Evolutionary conservation across 2,113 vertebrate genomes (phyloP).

Genomic region (Neodontobutis hainanensis): DNA sequence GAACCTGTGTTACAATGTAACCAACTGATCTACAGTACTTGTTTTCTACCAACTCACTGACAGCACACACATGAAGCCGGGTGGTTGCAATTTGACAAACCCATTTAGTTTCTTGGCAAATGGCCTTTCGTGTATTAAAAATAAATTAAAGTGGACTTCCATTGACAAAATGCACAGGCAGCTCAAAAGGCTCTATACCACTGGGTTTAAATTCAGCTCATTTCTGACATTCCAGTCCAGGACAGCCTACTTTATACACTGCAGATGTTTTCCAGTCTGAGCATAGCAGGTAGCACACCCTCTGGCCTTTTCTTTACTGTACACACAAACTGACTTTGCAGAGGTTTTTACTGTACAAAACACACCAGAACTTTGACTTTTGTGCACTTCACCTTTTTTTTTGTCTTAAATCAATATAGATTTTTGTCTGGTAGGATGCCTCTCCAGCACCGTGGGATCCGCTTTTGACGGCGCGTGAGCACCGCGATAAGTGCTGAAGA

Average conservation of each 20-base stretch:
- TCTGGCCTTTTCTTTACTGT: constrained; percentile 22
- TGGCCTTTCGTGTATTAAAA: too few relatives aligned
- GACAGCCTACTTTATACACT: constrained; percentile 48
- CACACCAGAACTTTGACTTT: constrained; percentile 3
- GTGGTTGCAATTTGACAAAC: too few relatives aligned
- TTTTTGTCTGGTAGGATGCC: constrained; percentile 40
- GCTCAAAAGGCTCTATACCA: constrained; percentile 37
- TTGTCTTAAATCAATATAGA: constrained; percentile 44
- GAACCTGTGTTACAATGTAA: too few relatives aligned
- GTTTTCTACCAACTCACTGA: too few relatives aligned
- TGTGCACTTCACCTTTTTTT: neutral
- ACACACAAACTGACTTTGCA: constrained; percentile 28
- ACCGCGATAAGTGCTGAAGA: constrained; percentile 25
- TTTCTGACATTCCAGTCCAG: constrained; percentile 42
- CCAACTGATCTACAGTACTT: too few relatives aligned
- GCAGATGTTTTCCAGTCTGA: constrained; percentile 14
- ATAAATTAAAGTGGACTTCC: too few relatives aligned
- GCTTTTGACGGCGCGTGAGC: constrained; percentile 19
- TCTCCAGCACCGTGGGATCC: constrained; percentile 23
- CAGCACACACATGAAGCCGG: too few relatives aligned
- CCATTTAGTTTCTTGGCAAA: too few relatives aligned
- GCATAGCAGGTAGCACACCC: constrained; percentile 11
- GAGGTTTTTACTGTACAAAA: constrained; percentile 43
- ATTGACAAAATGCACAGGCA: too few relatives aligned
- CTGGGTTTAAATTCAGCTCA: constrained; percentile 45